Conservation (phyloP, 2,888 invertebrate genomes). For the Protophormia terraenovae region DNA sequence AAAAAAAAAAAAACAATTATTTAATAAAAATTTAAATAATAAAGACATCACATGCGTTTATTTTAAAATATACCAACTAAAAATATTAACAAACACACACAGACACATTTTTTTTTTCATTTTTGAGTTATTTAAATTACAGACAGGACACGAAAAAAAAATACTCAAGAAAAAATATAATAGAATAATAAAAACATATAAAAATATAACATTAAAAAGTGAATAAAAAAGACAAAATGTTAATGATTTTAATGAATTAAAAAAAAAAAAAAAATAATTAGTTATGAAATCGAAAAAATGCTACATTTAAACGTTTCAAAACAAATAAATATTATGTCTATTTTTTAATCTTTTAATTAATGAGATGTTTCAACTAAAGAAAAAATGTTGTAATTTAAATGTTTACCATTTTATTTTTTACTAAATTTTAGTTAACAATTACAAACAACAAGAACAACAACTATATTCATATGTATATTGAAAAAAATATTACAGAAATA, state of each 20-base stretch:
- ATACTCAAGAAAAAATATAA: conserved; percentile 27
- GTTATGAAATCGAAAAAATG: neutral
- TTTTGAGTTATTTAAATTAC: conserved; percentile 8
- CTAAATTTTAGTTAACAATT: conserved; percentile 63
- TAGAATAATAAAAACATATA: neutral
- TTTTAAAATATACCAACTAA: conserved; percentile 65
- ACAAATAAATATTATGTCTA: neutral
- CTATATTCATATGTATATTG: conserved; percentile 67
- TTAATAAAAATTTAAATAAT: conserved; percentile 63
- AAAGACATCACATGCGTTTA: conserved; percentile 55
- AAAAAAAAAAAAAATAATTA: no score
- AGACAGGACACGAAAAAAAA: conserved; percentile 52
- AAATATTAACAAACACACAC: conserved; percentile 70
- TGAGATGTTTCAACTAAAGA: conserved; percentile 50
- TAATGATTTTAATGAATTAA: neutral
- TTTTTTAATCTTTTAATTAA: neutral
- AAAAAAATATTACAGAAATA: conserved; percentile 62
- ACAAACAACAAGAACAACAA: conserved; percentile 70
- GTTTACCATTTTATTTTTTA: conserved; percentile 43
- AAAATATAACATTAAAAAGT: conserved; percentile 71
- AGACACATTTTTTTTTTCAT: conserved; percentile 57
- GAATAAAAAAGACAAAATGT: conserved; percentile 53
- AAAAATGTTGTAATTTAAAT: conserved; percentile 36
- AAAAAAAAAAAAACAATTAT: conserved; percentile 48
- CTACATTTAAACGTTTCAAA: neutral